Percentiles rank a stretch among this genome's conserved stretches.
phyloP scores from a whole-genome alignment of 2,113 vertebrate genomes.

The Alexandromys fortis region DNA sequence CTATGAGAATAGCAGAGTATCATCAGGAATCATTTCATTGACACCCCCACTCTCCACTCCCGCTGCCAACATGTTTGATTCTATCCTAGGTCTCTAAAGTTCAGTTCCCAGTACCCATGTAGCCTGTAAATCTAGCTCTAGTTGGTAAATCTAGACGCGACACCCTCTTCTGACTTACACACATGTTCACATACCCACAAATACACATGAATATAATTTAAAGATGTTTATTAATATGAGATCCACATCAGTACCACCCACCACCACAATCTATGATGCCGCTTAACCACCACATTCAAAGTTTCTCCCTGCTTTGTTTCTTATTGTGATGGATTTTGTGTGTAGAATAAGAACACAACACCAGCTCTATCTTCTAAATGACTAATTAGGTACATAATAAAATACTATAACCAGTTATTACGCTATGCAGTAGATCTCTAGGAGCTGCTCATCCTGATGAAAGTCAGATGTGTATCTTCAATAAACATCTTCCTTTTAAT shows the following conservation, averaged over 20 bases:
- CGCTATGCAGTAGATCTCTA: neutral
- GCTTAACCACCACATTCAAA: neutral
- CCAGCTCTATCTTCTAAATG: neutral
- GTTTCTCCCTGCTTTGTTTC: neutral
- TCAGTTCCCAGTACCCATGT: neutral
- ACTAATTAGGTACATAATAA: neutral
- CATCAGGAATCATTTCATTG: neutral
- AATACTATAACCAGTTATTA: neutral
- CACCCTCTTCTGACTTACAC: neutral
- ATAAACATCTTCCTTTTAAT: neutral
- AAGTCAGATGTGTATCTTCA: neutral
- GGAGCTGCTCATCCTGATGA: neutral
- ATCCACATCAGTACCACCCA: neutral
- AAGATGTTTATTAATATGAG: neutral
- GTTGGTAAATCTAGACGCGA: no score
- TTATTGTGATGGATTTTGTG: neutral
- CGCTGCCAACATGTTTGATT: neutral
- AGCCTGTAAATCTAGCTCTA: no score
- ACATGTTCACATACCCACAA: neutral
- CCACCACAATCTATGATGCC: no score
- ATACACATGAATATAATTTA: neutral
- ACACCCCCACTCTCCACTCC: neutral
- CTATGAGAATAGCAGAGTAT: neutral
- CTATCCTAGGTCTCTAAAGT: neutral
- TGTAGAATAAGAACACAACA: neutral